Conservation (phyloP, 2,797 vertebrate species). For the Sparus aurata region DNA sequence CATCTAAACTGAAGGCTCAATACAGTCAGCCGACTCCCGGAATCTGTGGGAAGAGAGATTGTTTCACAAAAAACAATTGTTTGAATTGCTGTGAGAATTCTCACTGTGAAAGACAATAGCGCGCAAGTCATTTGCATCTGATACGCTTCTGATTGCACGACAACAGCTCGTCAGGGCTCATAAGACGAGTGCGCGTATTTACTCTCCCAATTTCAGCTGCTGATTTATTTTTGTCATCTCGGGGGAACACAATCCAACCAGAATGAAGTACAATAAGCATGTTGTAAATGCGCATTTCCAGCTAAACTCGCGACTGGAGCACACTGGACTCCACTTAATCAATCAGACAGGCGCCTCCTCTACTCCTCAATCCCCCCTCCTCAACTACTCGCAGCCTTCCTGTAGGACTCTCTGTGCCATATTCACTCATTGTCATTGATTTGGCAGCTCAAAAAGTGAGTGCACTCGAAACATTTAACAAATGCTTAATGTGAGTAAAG, state of each 20-base stretch:
- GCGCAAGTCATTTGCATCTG: not conserved
- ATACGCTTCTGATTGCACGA: conserved; percentile 19
- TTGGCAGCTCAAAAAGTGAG: conserved; percentile 22
- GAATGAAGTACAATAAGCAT: not conserved
- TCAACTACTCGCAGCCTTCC: not conserved
- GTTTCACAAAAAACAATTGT: conserved; percentile 50
- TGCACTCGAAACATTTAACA: conserved; percentile 37
- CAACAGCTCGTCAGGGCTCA: conserved; percentile 7
- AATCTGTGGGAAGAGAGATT: conserved; percentile 50
- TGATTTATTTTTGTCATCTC: not conserved
- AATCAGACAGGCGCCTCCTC: not conserved
- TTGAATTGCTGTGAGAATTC: conserved; percentile 23
- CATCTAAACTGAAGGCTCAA: conserved; percentile 67
- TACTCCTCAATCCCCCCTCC: not conserved
- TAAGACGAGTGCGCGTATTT: not conserved
- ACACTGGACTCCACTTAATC: not conserved
- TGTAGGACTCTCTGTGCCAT: conserved; percentile 15
- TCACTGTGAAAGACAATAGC: not conserved
- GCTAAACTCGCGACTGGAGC: not conserved
- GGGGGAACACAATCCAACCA: not conserved
- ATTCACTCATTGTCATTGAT: conserved; percentile 41
- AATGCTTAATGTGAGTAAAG: conserved; percentile 43
- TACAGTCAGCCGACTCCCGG: conserved; percentile 30
- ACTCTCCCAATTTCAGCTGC: not conserved
- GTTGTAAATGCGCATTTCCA: not conserved